phyloP scores from a whole-genome alignment of 2,113 vertebrate genomes.

The Corythoichthys haematopterus region DNA sequence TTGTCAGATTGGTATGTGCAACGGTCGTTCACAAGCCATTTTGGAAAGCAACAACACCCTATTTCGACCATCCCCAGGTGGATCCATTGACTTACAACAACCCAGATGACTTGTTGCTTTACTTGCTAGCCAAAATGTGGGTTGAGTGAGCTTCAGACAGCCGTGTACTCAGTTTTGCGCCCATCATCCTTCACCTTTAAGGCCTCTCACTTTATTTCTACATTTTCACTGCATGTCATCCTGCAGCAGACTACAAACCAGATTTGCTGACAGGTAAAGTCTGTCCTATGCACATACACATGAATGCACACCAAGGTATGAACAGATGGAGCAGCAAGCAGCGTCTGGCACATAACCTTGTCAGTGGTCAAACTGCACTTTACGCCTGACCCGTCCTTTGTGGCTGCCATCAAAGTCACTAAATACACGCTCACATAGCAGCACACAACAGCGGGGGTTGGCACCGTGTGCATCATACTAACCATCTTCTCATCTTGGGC shows the following conservation, averaged over 20 bases:
- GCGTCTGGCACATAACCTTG: constrained; percentile 65
- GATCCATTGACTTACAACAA: too few species aligned
- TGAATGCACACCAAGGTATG: constrained; percentile 14
- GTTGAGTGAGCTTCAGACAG: too few species aligned
- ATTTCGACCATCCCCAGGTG: too few species aligned
- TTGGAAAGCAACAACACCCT: too few species aligned
- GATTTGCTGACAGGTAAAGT: constrained; percentile 30
- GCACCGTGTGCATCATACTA: constrained; percentile 21
- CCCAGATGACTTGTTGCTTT: too few species aligned
- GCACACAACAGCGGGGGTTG: neutral
- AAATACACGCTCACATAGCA: neutral
- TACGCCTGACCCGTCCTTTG: constrained; percentile 20
- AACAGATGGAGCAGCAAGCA: constrained; percentile 67
- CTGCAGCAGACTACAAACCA: constrained; percentile 6
- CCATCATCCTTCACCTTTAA: constrained; percentile 1
- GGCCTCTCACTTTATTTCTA: neutral
- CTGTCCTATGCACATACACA: constrained; percentile 14
- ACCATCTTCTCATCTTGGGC: neutral
- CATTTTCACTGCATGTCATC: constrained; percentile 1
- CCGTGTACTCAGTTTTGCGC: too few species aligned
- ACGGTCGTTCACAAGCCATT: too few species aligned
- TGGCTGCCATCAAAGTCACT: constrained; percentile 28
- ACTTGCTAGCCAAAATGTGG: too few species aligned
- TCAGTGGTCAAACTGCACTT: constrained; percentile 35
- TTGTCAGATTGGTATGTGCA: too few species aligned